Conservation (phyloP, 2,113 vertebrate species). For the Pimephales promelas region DNA sequence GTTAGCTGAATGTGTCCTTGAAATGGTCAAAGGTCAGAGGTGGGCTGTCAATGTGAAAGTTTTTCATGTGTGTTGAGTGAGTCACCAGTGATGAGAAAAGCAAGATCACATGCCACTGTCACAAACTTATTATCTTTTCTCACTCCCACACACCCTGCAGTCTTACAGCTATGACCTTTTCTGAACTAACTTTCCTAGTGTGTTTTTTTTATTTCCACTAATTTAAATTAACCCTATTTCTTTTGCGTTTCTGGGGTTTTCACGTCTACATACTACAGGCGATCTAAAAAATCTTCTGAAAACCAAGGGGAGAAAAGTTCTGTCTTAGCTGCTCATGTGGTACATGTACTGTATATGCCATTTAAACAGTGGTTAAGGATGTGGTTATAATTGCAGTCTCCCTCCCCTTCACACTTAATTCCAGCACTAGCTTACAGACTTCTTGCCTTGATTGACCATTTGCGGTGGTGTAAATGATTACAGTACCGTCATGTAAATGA, state of each 20-base stretch:
- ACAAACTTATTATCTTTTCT: not conserved
- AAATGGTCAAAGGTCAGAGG: not conserved
- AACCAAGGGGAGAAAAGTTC: not conserved
- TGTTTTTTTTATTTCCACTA: slow-evolving; percentile 15
- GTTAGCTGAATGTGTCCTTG: not conserved
- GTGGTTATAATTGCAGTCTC: slow-evolving; percentile 9
- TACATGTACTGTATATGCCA: not conserved
- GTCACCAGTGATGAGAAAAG: not conserved
- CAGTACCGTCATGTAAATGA: slow-evolving; percentile 31
- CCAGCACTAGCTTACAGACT: slow-evolving; percentile 12
- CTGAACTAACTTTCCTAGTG: not conserved
- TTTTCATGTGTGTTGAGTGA: not conserved
- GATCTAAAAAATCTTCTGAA: not conserved
- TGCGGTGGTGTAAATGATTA: slow-evolving; percentile 47
- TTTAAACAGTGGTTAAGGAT: slow-evolving; percentile 23
- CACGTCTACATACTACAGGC: not conserved
- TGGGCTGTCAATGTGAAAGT: not conserved
- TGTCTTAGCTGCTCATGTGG: not conserved
- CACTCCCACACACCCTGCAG: not conserved
- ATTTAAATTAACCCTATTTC: not conserved
- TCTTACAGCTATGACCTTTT: not conserved
- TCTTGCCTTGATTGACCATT: slow-evolving; percentile 37
- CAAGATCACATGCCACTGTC: not conserved
- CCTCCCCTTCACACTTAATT: slow-evolving; percentile 3
- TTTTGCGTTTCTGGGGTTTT: not conserved